Evolutionary conservation across 2,888 invertebrate species (phyloP), one percentile per base, ranked within the genome.

Genomic region (Agonopterix heracliana): DNA sequence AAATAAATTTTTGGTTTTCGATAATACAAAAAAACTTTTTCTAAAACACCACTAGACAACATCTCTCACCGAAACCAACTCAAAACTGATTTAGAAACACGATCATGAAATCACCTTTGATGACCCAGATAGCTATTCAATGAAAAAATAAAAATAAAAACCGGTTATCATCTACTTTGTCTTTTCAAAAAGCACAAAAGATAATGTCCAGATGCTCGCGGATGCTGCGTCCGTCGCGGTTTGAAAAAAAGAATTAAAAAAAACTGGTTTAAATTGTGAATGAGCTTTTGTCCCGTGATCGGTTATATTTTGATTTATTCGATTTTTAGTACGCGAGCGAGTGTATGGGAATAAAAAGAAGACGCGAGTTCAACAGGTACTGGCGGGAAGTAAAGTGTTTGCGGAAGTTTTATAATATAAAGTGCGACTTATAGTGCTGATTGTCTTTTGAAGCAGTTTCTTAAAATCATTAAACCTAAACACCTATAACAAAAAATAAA

Each of bases 221-320:
- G 87, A 88, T 85, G 87, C 87, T 86, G 87, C 69, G 77, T 70
- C 70, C 71, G 66, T 56, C 61, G 67, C 64, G 65, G 67, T 63
- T 68, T 66, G 66, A 67, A 70, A 71, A 71, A 68, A 54, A 68
- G 54, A 52, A 59, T 58, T 62, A 60, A 64, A 67, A 74, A 76
- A 76, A 85, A 80, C 82, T 63, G 81, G 81, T 86, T 87, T 74
- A 73, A 74, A 70, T 68, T 64, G 60, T 78, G 78, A 81, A 83
- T 81, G 77, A 76, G 77, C 81, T 76, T 80, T 88, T 87, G 87
- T 84, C 56, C 70, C 53, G 68, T 71, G 80, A 86, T 86, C 85
- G 84, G 84, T 81, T 84, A 71, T 68, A 81, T 86, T 85, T 84
- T 88, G 85, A 87, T 87, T 87, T 88, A 87, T 87, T 83, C 81